Conservation (phyloP, 2,888 invertebrate genomes). For the Chloroclystis v-ata region DNA sequence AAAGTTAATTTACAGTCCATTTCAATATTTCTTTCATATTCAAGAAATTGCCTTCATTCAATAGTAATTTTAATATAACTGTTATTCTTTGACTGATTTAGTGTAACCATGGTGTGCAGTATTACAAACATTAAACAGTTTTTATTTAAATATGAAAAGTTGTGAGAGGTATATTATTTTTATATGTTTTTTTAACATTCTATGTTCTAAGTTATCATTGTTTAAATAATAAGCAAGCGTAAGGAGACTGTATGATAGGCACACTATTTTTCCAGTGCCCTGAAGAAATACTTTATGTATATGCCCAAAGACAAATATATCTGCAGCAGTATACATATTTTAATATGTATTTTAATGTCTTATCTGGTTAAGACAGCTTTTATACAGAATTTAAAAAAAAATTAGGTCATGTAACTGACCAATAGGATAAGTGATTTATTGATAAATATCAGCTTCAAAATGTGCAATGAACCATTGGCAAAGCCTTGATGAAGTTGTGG, state of each 20-base stretch:
- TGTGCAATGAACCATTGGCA: constrained; percentile 72
- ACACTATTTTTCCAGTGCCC: constrained; percentile 33
- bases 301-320: constrained; percentile 31
- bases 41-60: constrained; percentile 8
- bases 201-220: constrained; percentile 46
- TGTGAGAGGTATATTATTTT: constrained; percentile 69
- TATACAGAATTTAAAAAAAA: constrained; percentile 29
- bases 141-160: constrained; percentile 66
- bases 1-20: constrained; percentile 11
- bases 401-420: constrained; percentile 24
- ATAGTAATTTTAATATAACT: constrained; percentile 28
- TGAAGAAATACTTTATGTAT: constrained; percentile 22
- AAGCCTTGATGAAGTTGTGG: constrained; percentile 65
- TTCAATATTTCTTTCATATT: constrained; percentile 21
- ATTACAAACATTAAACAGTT: constrained; percentile 64
- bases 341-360: constrained; percentile 31
- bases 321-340: constrained; percentile 30
- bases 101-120: constrained; percentile 71
- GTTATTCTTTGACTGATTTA: constrained; percentile 72
- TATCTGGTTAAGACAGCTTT: constrained; percentile 24
- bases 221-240: constrained; percentile 43
- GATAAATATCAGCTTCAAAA: constrained; percentile 38
- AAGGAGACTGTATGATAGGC: constrained; percentile 43
- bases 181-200: constrained; percentile 56
- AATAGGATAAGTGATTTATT: constrained; percentile 41